These are phyloP conservation scores for Medauroidea extradentata DNA, from an alignment of 1,140 invertebrate genomes.

Conservation along the genomic window DNA sequence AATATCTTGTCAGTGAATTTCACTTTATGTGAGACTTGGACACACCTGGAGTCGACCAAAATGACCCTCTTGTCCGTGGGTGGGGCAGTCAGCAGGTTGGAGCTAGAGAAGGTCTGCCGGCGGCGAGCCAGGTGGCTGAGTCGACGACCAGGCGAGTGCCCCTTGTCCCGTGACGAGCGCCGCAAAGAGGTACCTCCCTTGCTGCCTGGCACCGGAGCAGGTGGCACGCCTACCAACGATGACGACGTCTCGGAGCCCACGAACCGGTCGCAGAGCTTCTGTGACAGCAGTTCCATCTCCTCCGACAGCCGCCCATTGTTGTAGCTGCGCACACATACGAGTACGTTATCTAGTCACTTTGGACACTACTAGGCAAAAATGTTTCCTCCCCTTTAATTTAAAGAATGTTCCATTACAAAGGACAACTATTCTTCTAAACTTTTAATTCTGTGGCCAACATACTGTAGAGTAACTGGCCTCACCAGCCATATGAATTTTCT, in stretches of 20 bases:
- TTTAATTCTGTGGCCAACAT: too few relatives aligned
- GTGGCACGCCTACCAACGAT: conserved; percentile 55
- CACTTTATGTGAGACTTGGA: too few relatives aligned
- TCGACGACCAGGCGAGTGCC: conserved; percentile 60
- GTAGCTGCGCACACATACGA: conserved; percentile 47
- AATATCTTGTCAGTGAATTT: too few relatives aligned
- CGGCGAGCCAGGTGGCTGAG: conserved; percentile 60
- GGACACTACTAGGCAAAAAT: too few relatives aligned
- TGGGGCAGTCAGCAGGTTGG: conserved; percentile 39
- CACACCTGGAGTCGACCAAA: background rate
- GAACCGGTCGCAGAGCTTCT: conserved; percentile 56
- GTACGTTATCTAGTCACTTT: too few relatives aligned
- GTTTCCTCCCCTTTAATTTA: too few relatives aligned
- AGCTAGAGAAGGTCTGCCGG: conserved; percentile 59
- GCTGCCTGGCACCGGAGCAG: conserved; percentile 48
- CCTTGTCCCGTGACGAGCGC: conserved; percentile 46
- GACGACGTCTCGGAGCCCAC: conserved; percentile 61
- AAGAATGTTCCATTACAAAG: too few relatives aligned
- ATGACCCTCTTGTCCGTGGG: background rate
- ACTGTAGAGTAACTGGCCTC: too few relatives aligned
- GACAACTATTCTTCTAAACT: too few relatives aligned
- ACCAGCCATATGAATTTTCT: too few relatives aligned
- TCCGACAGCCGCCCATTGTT: conserved; percentile 56
- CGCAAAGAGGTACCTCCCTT: conserved; percentile 49
- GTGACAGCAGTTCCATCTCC: conserved; percentile 54